phyloP scores from a whole-genome alignment of 2,113 vertebrate species.

The Bufo bufo region DNA sequence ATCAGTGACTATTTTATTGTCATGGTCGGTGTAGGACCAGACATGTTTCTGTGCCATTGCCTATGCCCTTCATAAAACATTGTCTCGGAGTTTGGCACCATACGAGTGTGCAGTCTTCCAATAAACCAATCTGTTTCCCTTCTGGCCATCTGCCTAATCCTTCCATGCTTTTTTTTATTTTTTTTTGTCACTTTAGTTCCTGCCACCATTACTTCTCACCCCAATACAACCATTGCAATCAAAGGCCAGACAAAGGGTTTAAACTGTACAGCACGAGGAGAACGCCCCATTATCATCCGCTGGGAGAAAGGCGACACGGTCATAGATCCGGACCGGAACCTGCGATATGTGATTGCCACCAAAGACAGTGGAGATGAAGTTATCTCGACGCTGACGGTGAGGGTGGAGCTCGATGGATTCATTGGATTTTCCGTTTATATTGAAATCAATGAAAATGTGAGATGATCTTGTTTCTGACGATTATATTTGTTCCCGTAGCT shows the following conservation, averaged over 20 bases:
- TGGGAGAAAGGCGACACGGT: constrained; percentile 98
- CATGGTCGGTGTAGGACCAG: background rate
- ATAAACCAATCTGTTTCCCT: constrained; percentile 22
- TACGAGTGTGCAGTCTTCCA: background rate
- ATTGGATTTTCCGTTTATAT: rapidly evolving
- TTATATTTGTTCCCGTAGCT: constrained; percentile 73
- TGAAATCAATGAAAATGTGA: background rate
- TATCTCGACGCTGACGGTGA: constrained; percentile 93
- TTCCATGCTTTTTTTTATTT: background rate
- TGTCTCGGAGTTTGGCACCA: constrained; percentile 2
- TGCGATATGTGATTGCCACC: constrained; percentile 91
- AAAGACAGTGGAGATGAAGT: constrained; percentile 95
- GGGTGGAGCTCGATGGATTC: background rate
- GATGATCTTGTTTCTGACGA: constrained; percentile 30
- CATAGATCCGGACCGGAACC: constrained; percentile 93
- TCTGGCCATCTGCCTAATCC: background rate
- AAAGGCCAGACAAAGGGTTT: constrained; percentile 95
- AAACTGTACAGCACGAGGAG: constrained; percentile 94
- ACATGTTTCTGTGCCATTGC: background rate
- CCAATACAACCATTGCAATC: constrained; percentile 98
- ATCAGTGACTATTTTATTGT: background rate
- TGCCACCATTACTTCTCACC: constrained; percentile 97
- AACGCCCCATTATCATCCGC: constrained; percentile 97
- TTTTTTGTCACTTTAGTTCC: constrained; percentile 78
- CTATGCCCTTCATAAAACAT: background rate